Evolutionary conservation across 2,888 invertebrate genomes (phyloP).

Genomic region (Polydesmus complanatus): DNA sequence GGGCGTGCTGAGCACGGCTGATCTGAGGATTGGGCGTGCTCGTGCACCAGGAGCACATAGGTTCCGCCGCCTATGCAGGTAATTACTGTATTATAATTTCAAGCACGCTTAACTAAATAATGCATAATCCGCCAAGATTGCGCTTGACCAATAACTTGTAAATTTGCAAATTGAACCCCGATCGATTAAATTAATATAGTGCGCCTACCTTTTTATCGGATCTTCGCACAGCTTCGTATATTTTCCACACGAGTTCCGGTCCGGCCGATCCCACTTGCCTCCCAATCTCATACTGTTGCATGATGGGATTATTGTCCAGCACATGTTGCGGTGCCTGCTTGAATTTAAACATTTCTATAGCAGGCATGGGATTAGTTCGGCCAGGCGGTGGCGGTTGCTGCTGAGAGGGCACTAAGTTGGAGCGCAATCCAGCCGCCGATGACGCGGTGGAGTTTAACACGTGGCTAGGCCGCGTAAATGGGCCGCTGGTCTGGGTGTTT

Average conservation of each 20-base stretch:
- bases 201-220: slow-evolving; percentile 73
- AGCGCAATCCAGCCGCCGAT: neutral
- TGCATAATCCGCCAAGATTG: neutral
- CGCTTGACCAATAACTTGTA: neutral
- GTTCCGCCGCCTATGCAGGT: too few relatives aligned
- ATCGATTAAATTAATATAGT: neutral
- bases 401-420: neutral
- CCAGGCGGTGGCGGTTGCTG: neutral
- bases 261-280: slow-evolving; percentile 66
- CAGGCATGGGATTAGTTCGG: slow-evolving; percentile 26
- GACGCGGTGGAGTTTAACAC: neutral
- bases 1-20: too few relatives aligned
- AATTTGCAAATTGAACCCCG: too few relatives aligned
- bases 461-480: neutral
- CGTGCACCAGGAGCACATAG: too few relatives aligned
- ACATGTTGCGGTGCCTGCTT: slow-evolving; percentile 31
- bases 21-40: too few relatives aligned
- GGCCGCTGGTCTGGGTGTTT: neutral
- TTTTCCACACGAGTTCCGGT: slow-evolving; percentile 80
- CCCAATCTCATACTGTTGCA: slow-evolving; percentile 73
- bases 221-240: slow-evolving; percentile 76
- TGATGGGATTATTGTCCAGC: slow-evolving; percentile 50
- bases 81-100: too few relatives aligned
- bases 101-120: too few relatives aligned
- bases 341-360: slow-evolving; percentile 56